Evolutionary conservation across 2,797 vertebrate species (phyloP).

Genomic region (Hipposideros larvatus): DNA sequence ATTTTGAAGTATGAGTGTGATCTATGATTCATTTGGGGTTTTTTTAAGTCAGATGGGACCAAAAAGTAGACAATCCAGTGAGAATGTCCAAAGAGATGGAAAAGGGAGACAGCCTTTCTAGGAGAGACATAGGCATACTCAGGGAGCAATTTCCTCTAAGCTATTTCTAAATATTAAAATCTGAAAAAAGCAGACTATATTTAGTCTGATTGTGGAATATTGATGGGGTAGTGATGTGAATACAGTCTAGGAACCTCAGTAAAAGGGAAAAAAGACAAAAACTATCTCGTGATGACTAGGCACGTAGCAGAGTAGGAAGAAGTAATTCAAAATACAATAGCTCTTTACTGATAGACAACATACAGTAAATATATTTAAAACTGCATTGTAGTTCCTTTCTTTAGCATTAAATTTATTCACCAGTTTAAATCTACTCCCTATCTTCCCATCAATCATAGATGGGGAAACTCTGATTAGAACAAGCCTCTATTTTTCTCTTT

Average conservation of each 20-base stretch:
- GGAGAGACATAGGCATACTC: background rate
- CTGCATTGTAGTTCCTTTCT: background rate
- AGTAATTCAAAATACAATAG: constrained; percentile 66
- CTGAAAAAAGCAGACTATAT: background rate
- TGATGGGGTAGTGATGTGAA: background rate
- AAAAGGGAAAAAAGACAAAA: background rate
- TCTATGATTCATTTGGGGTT: constrained; percentile 35
- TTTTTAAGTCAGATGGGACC: background rate
- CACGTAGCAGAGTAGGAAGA: constrained; percentile 50
- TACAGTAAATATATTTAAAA: constrained; percentile 55
- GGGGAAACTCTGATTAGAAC: constrained; percentile 41
- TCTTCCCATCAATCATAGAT: constrained; percentile 36
- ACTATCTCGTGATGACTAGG: background rate
- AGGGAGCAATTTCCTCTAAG: constrained; percentile 7
- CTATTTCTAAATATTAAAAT: constrained; percentile 55
- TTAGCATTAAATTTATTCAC: constrained; percentile 69
- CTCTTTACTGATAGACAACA: constrained; percentile 58
- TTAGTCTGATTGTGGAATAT: constrained; percentile 27
- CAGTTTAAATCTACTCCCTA: constrained; percentile 41
- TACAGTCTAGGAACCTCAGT: background rate
- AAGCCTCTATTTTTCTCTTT: constrained; percentile 59
- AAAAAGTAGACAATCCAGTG: background rate
- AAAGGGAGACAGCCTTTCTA: constrained; percentile 23
- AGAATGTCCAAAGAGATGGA: background rate
- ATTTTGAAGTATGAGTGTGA: background rate